A percentile compares a stretch with the other conserved stretches of the same genome.
These are phyloP conservation scores for Martes martes DNA, from an alignment of 2,113 vertebrate genomes.

Conservation along the genomic window DNA sequence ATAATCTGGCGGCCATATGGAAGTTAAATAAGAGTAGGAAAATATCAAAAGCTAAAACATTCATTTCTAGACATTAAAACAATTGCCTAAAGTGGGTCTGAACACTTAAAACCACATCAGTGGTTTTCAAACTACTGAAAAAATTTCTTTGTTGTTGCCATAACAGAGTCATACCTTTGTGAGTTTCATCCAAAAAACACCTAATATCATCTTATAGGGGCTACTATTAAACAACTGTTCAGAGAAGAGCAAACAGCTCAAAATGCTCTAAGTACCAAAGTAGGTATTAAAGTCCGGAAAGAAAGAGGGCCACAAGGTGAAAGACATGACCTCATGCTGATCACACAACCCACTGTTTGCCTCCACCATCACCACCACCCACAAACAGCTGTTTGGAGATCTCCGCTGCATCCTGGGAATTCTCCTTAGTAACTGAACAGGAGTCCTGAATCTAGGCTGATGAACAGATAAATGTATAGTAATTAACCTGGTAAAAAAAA, in stretches of 20 bases:
- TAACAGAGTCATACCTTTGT: background rate
- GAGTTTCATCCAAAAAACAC: background rate
- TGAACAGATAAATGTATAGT: background rate
- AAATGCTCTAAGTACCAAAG: conserved; percentile 45
- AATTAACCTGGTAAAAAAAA: background rate
- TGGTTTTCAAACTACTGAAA: conserved; percentile 29
- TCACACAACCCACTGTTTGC: conserved; percentile 62
- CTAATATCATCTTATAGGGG: background rate
- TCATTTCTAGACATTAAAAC: conserved; percentile 24
- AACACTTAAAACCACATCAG: background rate
- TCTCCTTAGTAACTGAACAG: conserved; percentile 29
- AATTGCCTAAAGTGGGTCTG: background rate
- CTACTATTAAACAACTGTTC: background rate
- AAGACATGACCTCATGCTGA: conserved; percentile 60
- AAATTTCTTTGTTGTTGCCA: background rate
- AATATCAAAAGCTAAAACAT: background rate
- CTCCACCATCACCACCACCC: conserved; percentile 60
- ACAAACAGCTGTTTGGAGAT: conserved; percentile 71
- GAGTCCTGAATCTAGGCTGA: conserved; percentile 34
- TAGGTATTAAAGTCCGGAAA: conserved; percentile 71
- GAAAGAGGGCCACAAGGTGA: conserved; percentile 49
- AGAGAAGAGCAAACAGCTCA: conserved; percentile 20
- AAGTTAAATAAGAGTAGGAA: background rate
- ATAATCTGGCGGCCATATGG: background rate
- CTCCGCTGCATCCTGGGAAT: conserved; percentile 43